Percentiles rank a stretch among this genome's conserved stretches.
phyloP scores from a whole-genome alignment of 2,888 invertebrate species.

The Nomada fabriciana region DNA sequence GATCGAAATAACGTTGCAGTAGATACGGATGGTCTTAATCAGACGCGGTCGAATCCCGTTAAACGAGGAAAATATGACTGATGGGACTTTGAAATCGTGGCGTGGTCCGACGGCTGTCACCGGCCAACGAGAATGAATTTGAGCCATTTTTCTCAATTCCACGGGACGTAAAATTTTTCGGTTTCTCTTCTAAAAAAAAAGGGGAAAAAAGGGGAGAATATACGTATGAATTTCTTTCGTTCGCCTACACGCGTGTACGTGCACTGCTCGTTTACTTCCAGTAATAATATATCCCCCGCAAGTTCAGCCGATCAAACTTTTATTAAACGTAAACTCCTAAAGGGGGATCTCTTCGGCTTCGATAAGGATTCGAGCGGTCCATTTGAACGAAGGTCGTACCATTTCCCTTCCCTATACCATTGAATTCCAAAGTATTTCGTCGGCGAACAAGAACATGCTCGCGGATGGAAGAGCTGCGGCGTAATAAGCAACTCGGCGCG shows the following conservation, averaged over 20 bases:
- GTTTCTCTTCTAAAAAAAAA: no score
- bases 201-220: no score
- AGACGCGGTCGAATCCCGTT: conserved; percentile 41
- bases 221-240: no score
- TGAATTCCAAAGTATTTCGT: conserved; percentile 24
- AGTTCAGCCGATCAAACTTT: not conserved
- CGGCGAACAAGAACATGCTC: conserved; percentile 16
- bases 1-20: conserved; percentile 51
- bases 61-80: conserved; percentile 34
- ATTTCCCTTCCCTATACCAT: conserved; percentile 4
- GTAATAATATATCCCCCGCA: not conserved
- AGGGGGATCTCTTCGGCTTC: not conserved
- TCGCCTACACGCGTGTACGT: no score
- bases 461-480: not conserved
- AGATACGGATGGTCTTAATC: conserved; percentile 57
- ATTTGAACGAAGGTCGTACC: conserved; percentile 22
- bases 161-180: not conserved
- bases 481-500: conserved; percentile 32
- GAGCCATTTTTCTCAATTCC: conserved; percentile 10
- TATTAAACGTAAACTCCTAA: conserved; percentile 25
- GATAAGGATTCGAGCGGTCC: conserved; percentile 26
- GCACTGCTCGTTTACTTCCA: not conserved
- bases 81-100: conserved; percentile 9
- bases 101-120: not conserved
- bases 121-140: conserved; percentile 8